Conservation (phyloP, 2,113 vertebrate genomes). For the Larimichthys polyactis region DNA sequence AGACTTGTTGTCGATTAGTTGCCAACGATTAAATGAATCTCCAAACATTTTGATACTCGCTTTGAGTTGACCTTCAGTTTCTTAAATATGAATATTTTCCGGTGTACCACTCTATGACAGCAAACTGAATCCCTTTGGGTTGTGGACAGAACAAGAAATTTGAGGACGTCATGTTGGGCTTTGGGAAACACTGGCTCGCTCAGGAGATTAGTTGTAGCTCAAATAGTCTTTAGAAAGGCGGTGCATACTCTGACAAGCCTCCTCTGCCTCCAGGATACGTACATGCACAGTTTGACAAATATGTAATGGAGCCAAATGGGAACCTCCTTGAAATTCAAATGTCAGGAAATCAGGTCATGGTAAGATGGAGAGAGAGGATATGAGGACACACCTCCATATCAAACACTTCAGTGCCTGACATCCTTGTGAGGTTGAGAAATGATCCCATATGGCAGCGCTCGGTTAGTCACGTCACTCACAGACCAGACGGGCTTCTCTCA, state of each 20-base stretch:
- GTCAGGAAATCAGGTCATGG: not conserved
- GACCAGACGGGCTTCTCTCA: constrained; percentile 27
- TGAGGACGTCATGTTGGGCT: no score
- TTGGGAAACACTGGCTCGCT: no score
- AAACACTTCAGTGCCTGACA: constrained; percentile 32
- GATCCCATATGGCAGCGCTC: constrained; percentile 12
- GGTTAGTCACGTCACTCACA: constrained; percentile 12
- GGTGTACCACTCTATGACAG: no score
- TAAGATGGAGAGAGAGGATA: not conserved
- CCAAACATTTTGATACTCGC: no score
- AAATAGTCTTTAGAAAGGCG: not conserved
- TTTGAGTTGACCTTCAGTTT: no score
- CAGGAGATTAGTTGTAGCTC: no score
- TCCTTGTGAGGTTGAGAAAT: constrained; percentile 24
- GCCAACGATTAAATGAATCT: no score
- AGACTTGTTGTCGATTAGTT: no score
- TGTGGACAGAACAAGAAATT: no score
- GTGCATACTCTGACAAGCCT: not conserved
- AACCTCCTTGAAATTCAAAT: not conserved
- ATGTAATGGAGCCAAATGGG: not conserved
- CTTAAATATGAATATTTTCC: no score
- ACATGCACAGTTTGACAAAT: not conserved
- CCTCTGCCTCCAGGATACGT: not conserved
- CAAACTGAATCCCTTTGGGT: no score
- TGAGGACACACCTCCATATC: constrained; percentile 29